Base-by-base conservation (phyloP, 2,113 vertebrate genomes). In the Porphyrio hochstetteri region DNA sequence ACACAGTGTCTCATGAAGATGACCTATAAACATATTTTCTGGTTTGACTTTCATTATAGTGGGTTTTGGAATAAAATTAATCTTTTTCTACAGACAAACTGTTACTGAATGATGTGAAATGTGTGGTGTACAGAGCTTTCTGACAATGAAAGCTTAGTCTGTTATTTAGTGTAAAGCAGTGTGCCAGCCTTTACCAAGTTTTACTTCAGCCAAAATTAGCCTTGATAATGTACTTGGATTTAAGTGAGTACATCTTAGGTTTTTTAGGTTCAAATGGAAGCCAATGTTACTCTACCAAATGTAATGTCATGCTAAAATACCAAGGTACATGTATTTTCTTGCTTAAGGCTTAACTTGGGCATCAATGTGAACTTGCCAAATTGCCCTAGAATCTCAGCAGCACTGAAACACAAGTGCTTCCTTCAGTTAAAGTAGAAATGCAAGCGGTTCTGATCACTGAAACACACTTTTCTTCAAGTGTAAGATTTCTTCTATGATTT, bases 71-170 rank as follows among this genome's bases (percentile, higher is more conserved):
- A 70, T n/a, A 5, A 7, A 28, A 8, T 27, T 36, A 5, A 13
- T 65, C 5, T 71, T 44, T n/a, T 91, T 42, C 4, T 2, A 19
- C 11, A 50, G 53, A 67, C 4, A 48, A 27, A 33, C 38, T 42
- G 4, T 42, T 74, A 6, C 31, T 50, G 36, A 57, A 8, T 31
- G 23, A 11, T 57, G 20, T 59, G 28, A 71, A 88, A 59, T 21
- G 10, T 52, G 50, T 55, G 10, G n/a, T 67, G 15, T 2, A 6
- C 5, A 35, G 63, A 53, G 4, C 10, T 50, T 65, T 35, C 18
- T 2, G 4, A 19, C 10, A 2, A 4, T 6, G 24, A 21, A 50
- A 9, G n/a, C 4, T 81, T 24, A 7, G 2, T 1, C 0, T 23
- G 40, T 33, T 2, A 8, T 20, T 59, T 77, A 27, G 7, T 33